Evolutionary conservation across 37 sponge, comb jelly and placozoan genomes (phyloP).

Genomic region (Petrosia ficiformis): DNA sequence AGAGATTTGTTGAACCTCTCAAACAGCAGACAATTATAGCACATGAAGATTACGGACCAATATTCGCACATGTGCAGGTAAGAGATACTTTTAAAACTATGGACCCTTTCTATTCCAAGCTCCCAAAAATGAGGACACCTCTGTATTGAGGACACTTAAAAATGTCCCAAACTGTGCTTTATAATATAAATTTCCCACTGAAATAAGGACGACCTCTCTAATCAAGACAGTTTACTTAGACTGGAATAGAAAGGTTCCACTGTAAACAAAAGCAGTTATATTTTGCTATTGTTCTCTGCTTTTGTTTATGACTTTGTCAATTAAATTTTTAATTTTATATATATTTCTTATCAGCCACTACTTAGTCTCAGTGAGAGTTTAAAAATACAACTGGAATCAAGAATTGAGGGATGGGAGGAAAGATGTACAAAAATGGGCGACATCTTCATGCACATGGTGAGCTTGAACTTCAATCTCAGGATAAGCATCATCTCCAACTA

Average conservation of each 20-base stretch:
- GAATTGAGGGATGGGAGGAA: slow-evolving; percentile 81
- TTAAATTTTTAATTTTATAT: slow-evolving; percentile 3
- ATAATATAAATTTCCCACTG: too few species aligned
- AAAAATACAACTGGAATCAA: slow-evolving; percentile 45
- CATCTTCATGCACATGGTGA: slow-evolving; percentile 71
- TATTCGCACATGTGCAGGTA: slow-evolving; percentile 66
- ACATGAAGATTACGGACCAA: slow-evolving; percentile 55
- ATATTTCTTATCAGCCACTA: slow-evolving; percentile 54
- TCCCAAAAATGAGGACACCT: too few species aligned
- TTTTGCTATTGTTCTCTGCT: neutral
- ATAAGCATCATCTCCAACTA: too few species aligned
- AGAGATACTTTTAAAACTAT: neutral
- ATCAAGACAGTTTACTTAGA: too few species aligned
- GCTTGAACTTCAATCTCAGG: neutral
- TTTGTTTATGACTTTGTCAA: neutral
- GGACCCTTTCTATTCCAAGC: too few species aligned
- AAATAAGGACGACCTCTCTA: too few species aligned
- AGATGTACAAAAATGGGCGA: slow-evolving; percentile 62
- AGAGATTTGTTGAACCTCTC: slow-evolving; percentile 62
- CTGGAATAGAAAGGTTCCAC: neutral
- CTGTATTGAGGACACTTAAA: too few species aligned
- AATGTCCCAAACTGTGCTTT: too few species aligned
- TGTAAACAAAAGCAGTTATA: too few species aligned
- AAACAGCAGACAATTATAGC: slow-evolving; percentile 27
- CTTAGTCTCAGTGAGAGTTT: slow-evolving; percentile 50